Conservation (phyloP, 2,888 invertebrate species). For the Dryocosmus kuriphilus region DNA sequence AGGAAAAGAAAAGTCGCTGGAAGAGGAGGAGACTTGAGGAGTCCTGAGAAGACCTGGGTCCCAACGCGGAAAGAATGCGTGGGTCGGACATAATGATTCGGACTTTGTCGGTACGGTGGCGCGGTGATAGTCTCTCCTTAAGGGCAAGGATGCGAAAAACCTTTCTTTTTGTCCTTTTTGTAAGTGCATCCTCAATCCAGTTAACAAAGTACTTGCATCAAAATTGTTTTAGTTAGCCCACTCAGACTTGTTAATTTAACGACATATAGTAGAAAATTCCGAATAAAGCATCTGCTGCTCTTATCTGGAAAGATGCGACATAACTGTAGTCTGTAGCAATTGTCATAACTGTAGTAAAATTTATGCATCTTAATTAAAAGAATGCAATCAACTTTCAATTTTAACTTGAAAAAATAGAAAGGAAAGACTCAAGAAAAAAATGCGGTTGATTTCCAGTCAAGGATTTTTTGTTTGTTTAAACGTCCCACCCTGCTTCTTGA, state of each 20-base stretch:
- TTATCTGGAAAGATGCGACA: no score
- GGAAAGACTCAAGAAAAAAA: conserved; percentile 22
- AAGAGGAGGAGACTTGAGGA: conserved; percentile 19
- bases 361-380: no score
- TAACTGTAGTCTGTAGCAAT: no score
- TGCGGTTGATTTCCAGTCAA: conserved; percentile 11
- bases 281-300: background rate
- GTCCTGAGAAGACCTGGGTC: conserved; percentile 35
- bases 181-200: no score
- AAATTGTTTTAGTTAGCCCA: no score
- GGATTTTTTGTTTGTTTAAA: background rate
- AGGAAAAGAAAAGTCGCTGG: conserved; percentile 42
- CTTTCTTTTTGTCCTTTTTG: conserved; percentile 42
- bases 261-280: background rate
- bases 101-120: conserved; percentile 69
- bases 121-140: conserved; percentile 57
- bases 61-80: conserved; percentile 71
- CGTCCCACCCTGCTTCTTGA: conserved; percentile 43
- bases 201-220: no score
- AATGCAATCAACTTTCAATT: conserved; percentile 18
- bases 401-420: conserved; percentile 8
- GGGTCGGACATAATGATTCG: conserved; percentile 75
- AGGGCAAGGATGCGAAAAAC: conserved; percentile 51
- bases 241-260: background rate
- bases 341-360: no score